A percentile compares a stretch with the other conserved stretches of the same genome.
phyloP scores from a whole-genome alignment of 2,888 invertebrate genomes.

The Podabrus alpinus region DNA sequence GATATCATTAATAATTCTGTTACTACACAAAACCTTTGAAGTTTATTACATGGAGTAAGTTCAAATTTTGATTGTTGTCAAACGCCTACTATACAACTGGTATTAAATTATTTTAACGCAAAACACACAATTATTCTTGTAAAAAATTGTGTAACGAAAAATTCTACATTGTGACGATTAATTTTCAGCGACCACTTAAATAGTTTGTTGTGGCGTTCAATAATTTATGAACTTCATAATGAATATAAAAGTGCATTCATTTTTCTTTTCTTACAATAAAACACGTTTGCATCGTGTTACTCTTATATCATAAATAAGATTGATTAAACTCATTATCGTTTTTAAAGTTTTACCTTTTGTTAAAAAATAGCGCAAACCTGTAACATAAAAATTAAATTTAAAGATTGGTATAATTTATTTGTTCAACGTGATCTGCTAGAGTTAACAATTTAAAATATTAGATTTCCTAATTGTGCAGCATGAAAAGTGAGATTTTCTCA shows the following conservation, averaged over 20 bases:
- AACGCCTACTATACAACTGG: background rate
- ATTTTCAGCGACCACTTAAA: conserved; percentile 23
- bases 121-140: background rate
- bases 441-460: background rate
- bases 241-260: conserved; percentile 32
- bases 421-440: background rate
- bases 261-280: conserved; percentile 32
- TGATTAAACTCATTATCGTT: conserved; percentile 12
- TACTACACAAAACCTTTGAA: background rate
- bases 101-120: background rate
- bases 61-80: background rate
- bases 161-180: conserved; percentile 13
- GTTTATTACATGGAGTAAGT: background rate
- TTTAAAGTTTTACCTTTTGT: background rate
- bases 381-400: background rate
- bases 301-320: conserved; percentile 33
- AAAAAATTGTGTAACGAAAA: background rate
- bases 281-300: conserved; percentile 25
- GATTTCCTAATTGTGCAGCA: background rate
- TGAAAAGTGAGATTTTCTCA: background rate
- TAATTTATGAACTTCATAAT: conserved; percentile 30
- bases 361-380: background rate
- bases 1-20: background rate
- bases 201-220: conserved; percentile 15
- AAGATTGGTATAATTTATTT: background rate